Base-by-base conservation (phyloP, 2,797 vertebrate genomes). In the Sebastes umbrosus region DNA sequence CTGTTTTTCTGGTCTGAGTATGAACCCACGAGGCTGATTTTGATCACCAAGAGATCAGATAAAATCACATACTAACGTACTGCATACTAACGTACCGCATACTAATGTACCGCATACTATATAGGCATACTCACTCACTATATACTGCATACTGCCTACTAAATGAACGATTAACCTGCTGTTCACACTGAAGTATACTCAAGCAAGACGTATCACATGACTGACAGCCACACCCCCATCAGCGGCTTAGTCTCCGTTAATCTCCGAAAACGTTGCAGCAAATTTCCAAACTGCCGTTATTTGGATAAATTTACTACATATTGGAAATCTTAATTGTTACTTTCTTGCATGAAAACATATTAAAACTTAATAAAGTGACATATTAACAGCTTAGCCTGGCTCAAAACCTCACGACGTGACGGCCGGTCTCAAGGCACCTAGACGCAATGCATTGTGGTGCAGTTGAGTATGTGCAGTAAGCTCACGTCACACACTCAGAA, bases 1-100 rank as follows among this genome's bases (percentile, higher is more conserved):
- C 43, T 63, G n/a, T 73, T 83, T 84, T 60, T 82, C 58, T 7
- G 8, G 57, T 52, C 66, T 73, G 20, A 66, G 5, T 59, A 34
- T 39, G 50, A 77, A 50, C 62, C 39, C 66, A 46, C 46, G 58
- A 73, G 31, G n/a, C 52, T 68, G 52, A 36, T 70, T 70, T 72
- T 74, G 18, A 60, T 62, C 4, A 57, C 22, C 24, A 43, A 54
- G 11, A 34, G 65, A 67, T 82, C 70, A 79, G n/a, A 74, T 43
- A 16, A 25, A 39, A 65, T 25, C 13, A 11, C 31, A 32, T 22
- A 34, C 20, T 63, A 62, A n/a, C 10, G 5, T n/a, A 62, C 18
- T 16, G 4, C 16, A 60, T 59, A 60, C 58, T 31, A 32, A 36
- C 36, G 34, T 36, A 36, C 34, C 34, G 11, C 34, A 36, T 36